Evolutionary conservation across 1,140 invertebrate species (phyloP).

Genomic region (Hyles vespertilio): DNA sequence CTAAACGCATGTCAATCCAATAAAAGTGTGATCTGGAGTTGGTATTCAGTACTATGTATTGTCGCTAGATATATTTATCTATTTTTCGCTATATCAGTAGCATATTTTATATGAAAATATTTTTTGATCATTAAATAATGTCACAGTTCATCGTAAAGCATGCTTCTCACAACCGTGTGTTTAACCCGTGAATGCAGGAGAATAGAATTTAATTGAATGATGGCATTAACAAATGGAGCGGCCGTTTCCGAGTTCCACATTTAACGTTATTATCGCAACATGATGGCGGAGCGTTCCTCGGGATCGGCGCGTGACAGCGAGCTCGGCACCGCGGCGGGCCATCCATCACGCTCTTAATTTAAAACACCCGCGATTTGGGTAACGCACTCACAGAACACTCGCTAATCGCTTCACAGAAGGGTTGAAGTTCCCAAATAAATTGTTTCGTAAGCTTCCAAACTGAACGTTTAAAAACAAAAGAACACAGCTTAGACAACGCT

Average conservation of each 20-base stretch:
- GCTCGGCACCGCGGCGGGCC: constrained; percentile 52
- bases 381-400: constrained; percentile 48
- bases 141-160: too few species aligned
- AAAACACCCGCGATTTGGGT: constrained; percentile 68
- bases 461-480: constrained; percentile 43
- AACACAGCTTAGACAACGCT: constrained; percentile 32
- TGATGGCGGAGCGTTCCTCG: constrained; percentile 49
- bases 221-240: constrained; percentile 71
- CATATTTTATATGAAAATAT: too few species aligned
- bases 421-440: constrained; percentile 31
- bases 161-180: too few species aligned
- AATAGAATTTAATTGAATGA: constrained; percentile 71
- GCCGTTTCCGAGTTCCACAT: constrained; percentile 67
- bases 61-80: too few species aligned
- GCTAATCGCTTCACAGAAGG: constrained; percentile 52
- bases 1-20: too few species aligned
- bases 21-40: too few species aligned
- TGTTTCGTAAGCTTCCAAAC: constrained; percentile 32
- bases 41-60: too few species aligned
- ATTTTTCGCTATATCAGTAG: too few species aligned
- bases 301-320: constrained; percentile 58
- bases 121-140: too few species aligned
- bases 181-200: constrained; percentile 16
- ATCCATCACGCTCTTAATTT: constrained; percentile 73
- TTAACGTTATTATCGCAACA: constrained; percentile 67